These are phyloP conservation scores for Melipona bicolor DNA, from an alignment of 2,888 invertebrate genomes.

Conservation along the genomic window DNA sequence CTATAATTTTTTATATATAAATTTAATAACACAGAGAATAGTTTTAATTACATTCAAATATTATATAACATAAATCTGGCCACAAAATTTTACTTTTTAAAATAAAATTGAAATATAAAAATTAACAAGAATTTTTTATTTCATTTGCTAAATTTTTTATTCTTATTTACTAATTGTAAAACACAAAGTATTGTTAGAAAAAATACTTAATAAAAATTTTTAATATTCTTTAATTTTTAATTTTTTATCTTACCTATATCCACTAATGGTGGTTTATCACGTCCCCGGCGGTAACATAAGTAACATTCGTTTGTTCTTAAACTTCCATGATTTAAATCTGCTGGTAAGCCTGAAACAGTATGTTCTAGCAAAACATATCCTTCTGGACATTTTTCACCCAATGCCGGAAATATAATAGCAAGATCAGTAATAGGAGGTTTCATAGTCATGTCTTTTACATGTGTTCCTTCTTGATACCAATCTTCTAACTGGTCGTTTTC, in stretches of 20 bases:
- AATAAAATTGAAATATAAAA: background rate
- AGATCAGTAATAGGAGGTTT: constrained; percentile 98
- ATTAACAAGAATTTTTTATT: background rate
- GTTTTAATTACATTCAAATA: background rate
- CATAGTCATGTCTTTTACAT: constrained; percentile 92
- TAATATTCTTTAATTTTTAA: background rate
- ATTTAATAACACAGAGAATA: background rate
- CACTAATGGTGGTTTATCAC: constrained; percentile 97
- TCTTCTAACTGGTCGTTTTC: constrained; percentile 86
- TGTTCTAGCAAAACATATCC: constrained; percentile 90
- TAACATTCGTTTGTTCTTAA: constrained; percentile 96
- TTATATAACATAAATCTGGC: background rate
- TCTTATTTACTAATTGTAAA: background rate
- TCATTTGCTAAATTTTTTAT: constrained; percentile 1
- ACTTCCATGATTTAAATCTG: constrained; percentile 99
- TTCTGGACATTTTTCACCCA: constrained; percentile 93
- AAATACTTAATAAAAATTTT: background rate
- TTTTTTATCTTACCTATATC: constrained; percentile 92
- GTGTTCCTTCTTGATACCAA: constrained; percentile 86
- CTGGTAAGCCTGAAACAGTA: constrained; percentile 94
- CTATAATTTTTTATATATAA: background rate
- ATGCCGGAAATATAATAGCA: constrained; percentile 94
- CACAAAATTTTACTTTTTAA: background rate
- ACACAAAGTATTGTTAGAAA: background rate
- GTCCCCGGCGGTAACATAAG: constrained; percentile 95